Evolutionary conservation across 2,888 invertebrate species (phyloP), one percentile per base, ranked within the genome.

Genomic region (Eupithecia insigniata): DNA sequence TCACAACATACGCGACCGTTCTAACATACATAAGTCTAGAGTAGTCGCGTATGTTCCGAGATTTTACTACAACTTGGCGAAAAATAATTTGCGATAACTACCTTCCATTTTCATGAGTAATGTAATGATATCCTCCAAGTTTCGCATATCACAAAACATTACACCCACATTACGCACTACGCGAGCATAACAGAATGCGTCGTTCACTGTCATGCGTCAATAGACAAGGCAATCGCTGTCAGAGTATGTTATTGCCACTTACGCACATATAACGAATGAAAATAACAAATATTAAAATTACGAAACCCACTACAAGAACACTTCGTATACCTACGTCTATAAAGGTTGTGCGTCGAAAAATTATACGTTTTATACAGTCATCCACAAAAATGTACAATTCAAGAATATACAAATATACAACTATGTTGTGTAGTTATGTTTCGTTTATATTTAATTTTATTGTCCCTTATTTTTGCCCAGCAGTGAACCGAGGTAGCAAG

Each of bases 181-280:
- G 76, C 73, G 73, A 76, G 75, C 75, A 74, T 75, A 65, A 71
- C 74, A 77, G 77, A 75, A 80, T 77, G 75, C 75, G 79, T 75
- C 77, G 74, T 76, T 76, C 76, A 80, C 79, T 78, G 74, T 72
- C 74, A 74, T 74, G 78, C 77, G 68, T 76, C 80, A 76, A 75
- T 75, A 79, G 78, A 77, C 75, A 75, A 81, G 81, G 77, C 76
- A 78, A 80, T 79, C 74, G 76, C 72, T 79, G 72, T 78, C 46
- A n/a, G n/a, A 46, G n/a, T 46, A n/a, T n/a, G 46, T 46, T n/a
- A 46, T n/a, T 1, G 18, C 18, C 43, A 18, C 43, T 5, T 43
- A n/a, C 43, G n/a, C 43, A 46, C n/a, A 46, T n/a, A 46, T 10
- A 46, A n/a, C n/a, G 22, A 51, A 51, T 10, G 10, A 51, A 51